Conservation (phyloP, 2,797 vertebrate species). For the Manis javanica region DNA sequence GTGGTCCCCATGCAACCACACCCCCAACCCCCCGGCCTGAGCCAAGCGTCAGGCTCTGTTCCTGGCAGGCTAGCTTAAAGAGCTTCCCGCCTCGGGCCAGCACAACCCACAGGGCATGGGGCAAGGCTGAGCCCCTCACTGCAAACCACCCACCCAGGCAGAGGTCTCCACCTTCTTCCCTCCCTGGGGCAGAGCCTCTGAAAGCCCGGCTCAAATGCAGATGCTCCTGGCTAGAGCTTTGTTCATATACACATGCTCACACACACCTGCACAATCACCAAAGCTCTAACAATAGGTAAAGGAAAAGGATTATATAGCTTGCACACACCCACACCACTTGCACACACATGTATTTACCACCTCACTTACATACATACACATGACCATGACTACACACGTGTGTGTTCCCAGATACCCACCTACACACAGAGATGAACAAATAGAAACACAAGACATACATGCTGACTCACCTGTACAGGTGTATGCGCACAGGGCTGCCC, state of each 20-base stretch:
- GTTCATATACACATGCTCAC: fast-evolving
- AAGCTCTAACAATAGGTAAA: background rate
- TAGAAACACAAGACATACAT: background rate
- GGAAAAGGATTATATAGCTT: background rate
- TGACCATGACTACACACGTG: fast-evolving
- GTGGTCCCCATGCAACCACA: background rate
- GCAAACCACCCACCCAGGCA: background rate
- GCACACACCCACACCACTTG: background rate
- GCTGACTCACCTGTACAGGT: background rate
- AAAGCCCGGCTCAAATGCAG: background rate
- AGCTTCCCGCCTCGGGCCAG: fast-evolving
- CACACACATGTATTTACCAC: background rate
- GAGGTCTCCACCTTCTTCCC: background rate
- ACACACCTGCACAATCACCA: background rate
- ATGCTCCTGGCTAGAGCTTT: background rate
- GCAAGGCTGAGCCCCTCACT: background rate
- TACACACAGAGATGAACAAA: background rate
- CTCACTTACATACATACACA: background rate
- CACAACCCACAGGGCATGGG: background rate
- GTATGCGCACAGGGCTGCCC: background rate
- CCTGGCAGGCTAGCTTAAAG: background rate
- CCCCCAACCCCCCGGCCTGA: fast-evolving
- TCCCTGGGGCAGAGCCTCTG: background rate
- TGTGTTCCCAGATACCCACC: background rate
- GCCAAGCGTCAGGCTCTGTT: background rate